Base-by-base conservation (phyloP, 2,888 invertebrate species). In the Priocnemis perturbator region DNA sequence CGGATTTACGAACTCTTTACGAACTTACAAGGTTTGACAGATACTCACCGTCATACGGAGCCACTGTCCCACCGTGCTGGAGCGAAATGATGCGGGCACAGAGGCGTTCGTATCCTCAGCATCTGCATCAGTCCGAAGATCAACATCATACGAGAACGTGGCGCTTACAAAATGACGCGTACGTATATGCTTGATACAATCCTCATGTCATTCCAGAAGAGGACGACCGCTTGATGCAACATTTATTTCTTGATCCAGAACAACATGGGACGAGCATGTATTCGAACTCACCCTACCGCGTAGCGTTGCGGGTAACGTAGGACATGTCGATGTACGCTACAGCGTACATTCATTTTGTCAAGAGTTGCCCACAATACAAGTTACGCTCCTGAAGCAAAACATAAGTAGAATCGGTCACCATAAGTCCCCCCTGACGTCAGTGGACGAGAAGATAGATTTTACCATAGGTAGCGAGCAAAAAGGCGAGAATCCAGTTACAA, bases 11-110 rank as follows among this genome's bases (percentile, higher is more conserved):
- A 77, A 90, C 91, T 15, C 90, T 97, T 60, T 93, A 95, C 81
- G 91, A 93, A 50, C 89, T 97, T 65, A 96, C 95, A 1, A 93
- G 94, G 73, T 95, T 95, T 83, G 95, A 96, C 83, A 92, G 92
- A 73, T 88, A 93, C 66, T 92, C 92, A 78, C 92, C 92, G 0
- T 90, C 93, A 0, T 97, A 96, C 87, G 94, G 95, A 62, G 96
- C 97, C 0, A 97, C 96, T 17, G 96, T 97, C 2, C 97, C 97
- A 0, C 94, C 96, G 3, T 97, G 97, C 89, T 98, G 98, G 98
- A 95, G 94, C 76, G 97, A 97, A 88, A 92, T 97, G 82, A 96
- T 97, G 80, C 97, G 97, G 75, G 96, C 97, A 4, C 97, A 97
- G 86, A 93, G 97, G 67, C 91, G 97, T 19, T 93, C 96, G 47